Base-by-base conservation (phyloP, 2,888 invertebrate genomes). In the Ormyrus pomaceus region DNA sequence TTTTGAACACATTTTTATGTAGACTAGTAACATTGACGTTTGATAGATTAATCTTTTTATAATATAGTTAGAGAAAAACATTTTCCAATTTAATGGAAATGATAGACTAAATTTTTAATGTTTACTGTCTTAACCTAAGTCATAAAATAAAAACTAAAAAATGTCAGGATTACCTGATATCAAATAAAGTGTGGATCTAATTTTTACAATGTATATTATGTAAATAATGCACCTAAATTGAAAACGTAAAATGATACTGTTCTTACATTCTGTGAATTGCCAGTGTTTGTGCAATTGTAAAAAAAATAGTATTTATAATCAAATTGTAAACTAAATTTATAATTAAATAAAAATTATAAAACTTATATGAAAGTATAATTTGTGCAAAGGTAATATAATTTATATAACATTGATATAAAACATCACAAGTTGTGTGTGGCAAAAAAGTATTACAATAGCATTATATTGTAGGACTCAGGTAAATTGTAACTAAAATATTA, bases 11-110 rank as follows among this genome's bases (percentile, higher is more conserved):
- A 66, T 81, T 79, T 69, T 74, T 59, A 62, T 65, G 66, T 53
- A 75, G 81, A 79, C 81, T 81, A 81, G 79, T 76, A 79, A 76
- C 76, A 62, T 78, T 68, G 59, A 78, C 34, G 10, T 71, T 66
- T 61, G n/a, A 55, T 53, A 59, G 55, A 19, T 61, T 69, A 45
- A 34, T 68, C 50, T 46, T 34, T 71, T 62, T 9, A 56, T 55
- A 56, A 50, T 68, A 61, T 66, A 66, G 51, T 51, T 65, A 46
- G 6, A 55, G 68, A 61, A 68, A 61, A 73, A n/a, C 68, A 34
- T 66, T 55, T 61, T 55, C 48, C 73, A 66, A 61, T 66, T 55
- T 68, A 11, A 78, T 78, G 66, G 68, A 55, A 9, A 34, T 34
- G 34, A 34, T 34, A 73, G n/a, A 61, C 45, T 64, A 34, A 34